Evolutionary conservation across 2,113 vertebrate genomes (phyloP).

Genomic region (Eulemur macaco): DNA sequence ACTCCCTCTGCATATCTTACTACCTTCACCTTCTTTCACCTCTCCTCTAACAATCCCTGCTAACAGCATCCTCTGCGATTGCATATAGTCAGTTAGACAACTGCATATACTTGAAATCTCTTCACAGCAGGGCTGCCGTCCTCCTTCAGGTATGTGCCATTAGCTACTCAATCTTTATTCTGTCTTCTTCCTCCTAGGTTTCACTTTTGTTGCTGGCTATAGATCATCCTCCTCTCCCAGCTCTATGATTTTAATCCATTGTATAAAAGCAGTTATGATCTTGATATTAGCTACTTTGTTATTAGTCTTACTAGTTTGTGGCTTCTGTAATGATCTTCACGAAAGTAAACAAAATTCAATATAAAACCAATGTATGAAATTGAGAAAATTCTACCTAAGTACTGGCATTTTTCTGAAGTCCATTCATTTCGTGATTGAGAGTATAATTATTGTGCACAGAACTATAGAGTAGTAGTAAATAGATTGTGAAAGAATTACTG

Average conservation of each 20-base stretch:
- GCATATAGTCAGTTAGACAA: not conserved
- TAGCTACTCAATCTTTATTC: not conserved
- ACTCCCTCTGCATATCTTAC: not conserved
- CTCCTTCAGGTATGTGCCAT: not conserved
- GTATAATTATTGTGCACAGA: not conserved
- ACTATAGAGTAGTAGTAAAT: not conserved
- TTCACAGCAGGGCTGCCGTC: not conserved
- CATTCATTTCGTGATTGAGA: not conserved
- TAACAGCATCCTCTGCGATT: not conserved
- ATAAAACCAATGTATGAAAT: not conserved
- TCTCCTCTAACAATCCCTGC: not conserved
- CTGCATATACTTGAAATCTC: not conserved
- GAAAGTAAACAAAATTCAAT: not conserved
- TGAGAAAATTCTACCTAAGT: not conserved
- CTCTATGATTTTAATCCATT: not conserved
- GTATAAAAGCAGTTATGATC: not conserved
- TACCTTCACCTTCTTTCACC: not conserved
- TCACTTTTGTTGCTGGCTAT: not conserved
- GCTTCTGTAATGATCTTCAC: not conserved
- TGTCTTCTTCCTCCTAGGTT: not conserved
- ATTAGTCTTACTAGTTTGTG: not conserved
- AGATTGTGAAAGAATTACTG: conserved; percentile 11
- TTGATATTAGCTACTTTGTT: not conserved
- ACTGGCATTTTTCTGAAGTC: not conserved
- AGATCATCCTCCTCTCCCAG: not conserved